Percentiles rank a stretch among this genome's conserved stretches.
These are phyloP conservation scores for Danaus plexippus DNA, from an alignment of 1,140 invertebrate species.

Conservation along the genomic window DNA sequence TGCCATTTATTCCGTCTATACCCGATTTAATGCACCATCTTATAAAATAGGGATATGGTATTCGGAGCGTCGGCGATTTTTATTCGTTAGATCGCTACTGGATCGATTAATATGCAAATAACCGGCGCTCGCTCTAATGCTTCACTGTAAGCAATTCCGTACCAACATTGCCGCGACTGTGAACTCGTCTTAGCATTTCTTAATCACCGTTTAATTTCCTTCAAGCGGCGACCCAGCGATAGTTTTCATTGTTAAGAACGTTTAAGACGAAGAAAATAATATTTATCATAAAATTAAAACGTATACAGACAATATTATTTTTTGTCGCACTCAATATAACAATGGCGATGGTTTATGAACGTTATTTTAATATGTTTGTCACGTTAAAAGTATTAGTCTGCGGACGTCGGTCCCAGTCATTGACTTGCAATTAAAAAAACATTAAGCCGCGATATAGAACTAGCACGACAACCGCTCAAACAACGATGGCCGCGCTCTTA, in stretches of 20 bases:
- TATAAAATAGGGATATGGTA: constrained; percentile 60
- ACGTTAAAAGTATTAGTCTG: constrained; percentile 1
- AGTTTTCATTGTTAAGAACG: background rate
- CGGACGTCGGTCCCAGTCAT: constrained; percentile 17
- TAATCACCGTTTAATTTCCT: no score
- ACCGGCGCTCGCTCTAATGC: no score
- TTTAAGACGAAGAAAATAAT: background rate
- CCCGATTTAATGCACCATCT: constrained; percentile 48
- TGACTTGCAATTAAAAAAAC: constrained; percentile 33
- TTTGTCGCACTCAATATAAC: background rate
- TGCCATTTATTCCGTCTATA: constrained; percentile 32
- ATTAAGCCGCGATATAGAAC: constrained; percentile 25
- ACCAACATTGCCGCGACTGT: constrained; percentile 38
- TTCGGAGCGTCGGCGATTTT: constrained; percentile 30
- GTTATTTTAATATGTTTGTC: constrained; percentile 1
- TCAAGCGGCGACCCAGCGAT: background rate
- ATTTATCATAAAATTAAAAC: background rate
- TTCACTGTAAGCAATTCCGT: constrained; percentile 42
- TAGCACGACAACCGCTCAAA: constrained; percentile 18
- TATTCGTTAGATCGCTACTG: constrained; percentile 7
- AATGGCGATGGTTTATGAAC: constrained; percentile 1
- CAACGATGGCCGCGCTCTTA: no score
- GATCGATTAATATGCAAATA: constrained; percentile 3
- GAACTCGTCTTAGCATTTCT: constrained; percentile 29
- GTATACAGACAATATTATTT: background rate